Percentiles rank a stretch among this genome's conserved stretches.
Evolutionary conservation across 2,797 vertebrate genomes (phyloP).

Genomic region (Phylloscopus collybita): DNA sequence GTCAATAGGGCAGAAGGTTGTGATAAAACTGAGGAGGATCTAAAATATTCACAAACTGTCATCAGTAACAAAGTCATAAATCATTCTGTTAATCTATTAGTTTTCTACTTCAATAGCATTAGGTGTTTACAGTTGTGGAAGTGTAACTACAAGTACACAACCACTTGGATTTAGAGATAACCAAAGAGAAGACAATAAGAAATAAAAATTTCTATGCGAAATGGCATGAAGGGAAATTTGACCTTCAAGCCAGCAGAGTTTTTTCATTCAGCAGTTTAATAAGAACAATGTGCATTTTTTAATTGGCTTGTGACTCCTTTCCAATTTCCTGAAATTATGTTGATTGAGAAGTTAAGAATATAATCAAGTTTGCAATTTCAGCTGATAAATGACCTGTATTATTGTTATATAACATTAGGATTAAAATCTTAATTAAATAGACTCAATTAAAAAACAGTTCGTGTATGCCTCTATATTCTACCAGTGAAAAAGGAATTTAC

Average conservation of each 20-base stretch:
- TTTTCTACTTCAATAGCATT: slow-evolving; percentile 33
- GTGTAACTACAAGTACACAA: neutral
- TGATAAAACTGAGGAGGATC: neutral
- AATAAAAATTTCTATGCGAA: neutral
- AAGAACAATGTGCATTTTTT: neutral
- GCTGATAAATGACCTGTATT: neutral
- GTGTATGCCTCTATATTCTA: neutral
- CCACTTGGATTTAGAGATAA: neutral
- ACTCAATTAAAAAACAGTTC: neutral
- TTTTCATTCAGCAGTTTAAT: neutral
- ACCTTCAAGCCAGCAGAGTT: neutral
- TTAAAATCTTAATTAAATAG: slow-evolving; percentile 43
- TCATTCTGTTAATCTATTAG: neutral
- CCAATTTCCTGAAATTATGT: neutral
- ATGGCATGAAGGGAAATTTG: neutral
- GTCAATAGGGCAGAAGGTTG: neutral
- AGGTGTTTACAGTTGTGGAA: neutral
- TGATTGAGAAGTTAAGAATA: slow-evolving; percentile 1
- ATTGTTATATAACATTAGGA: neutral
- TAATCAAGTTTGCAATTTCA: neutral
- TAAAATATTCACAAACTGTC: neutral
- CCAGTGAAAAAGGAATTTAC: neutral
- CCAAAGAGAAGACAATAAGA: neutral
- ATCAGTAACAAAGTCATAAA: neutral
- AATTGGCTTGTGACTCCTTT: neutral